phyloP scores from a whole-genome alignment of 2,797 vertebrate species.

The Okamejei kenojei region DNA sequence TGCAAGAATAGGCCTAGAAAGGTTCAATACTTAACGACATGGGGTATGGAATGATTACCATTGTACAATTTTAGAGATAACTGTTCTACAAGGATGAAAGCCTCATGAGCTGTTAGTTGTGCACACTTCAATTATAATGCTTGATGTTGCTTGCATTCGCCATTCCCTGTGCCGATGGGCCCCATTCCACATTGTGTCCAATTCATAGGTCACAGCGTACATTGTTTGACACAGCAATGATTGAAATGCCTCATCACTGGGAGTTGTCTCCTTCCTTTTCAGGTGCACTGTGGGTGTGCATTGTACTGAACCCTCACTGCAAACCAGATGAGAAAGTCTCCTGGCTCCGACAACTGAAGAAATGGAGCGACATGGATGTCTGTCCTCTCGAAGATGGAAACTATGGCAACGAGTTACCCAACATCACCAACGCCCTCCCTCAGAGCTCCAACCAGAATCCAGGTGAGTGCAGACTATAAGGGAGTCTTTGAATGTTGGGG shows the following conservation, averaged over 20 bases:
- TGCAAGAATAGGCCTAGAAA: neutral
- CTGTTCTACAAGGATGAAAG: neutral
- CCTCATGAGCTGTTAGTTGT: neutral
- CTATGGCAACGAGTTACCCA: conserved; percentile 90
- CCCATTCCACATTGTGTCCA: neutral
- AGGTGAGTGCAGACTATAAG: conserved; percentile 59
- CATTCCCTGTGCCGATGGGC: neutral
- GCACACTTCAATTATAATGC: neutral
- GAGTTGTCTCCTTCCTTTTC: conserved; percentile 42
- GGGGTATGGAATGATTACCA: neutral
- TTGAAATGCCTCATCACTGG: conserved; percentile 34
- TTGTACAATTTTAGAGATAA: neutral
- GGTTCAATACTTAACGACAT: neutral
- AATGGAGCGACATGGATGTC: conserved; percentile 91
- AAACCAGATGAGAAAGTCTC: conserved; percentile 89
- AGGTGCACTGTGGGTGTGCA: conserved; percentile 97
- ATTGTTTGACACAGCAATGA: neutral
- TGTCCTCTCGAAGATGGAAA: conserved; percentile 95
- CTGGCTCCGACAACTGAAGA: conserved; percentile 91
- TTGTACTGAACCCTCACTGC: conserved; percentile 94
- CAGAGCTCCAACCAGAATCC: conserved; percentile 79
- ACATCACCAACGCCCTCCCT: conserved; percentile 89
- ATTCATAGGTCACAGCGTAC: neutral
- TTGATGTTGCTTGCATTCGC: neutral
- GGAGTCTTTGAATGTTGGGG: neutral